Evolutionary conservation across 1,140 invertebrate species (phyloP).

Genomic region (Reticulitermes speratus): DNA sequence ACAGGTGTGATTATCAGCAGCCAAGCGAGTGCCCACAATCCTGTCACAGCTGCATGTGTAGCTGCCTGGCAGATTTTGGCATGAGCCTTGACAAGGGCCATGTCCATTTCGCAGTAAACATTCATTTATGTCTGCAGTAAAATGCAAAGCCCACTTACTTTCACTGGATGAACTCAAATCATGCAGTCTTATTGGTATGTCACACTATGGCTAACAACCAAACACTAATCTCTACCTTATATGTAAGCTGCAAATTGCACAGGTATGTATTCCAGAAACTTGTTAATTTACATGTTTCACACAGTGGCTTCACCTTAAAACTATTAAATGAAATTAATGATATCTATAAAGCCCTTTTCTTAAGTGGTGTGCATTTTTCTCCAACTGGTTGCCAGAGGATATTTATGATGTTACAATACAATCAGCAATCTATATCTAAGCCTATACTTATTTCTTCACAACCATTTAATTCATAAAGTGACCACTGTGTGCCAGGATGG

Average conservation of each 20-base stretch:
- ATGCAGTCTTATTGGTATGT: neutral
- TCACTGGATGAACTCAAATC: neutral
- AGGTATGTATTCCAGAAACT: no score
- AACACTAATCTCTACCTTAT: neutral
- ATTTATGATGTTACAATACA: no score
- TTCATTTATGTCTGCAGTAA: constrained; percentile 59
- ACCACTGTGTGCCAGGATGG: no score
- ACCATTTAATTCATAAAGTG: neutral
- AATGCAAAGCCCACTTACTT: neutral
- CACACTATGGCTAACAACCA: neutral
- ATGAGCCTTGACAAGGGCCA: constrained; percentile 66
- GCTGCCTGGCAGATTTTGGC: constrained; percentile 61
- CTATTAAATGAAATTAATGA: no score
- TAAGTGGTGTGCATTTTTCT: no score
- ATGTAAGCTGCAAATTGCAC: neutral
- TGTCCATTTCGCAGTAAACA: constrained; percentile 62
- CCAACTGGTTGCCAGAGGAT: no score
- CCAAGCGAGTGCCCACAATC: constrained; percentile 58
- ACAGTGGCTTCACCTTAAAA: no score
- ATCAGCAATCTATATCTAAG: no score
- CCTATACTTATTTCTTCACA: neutral
- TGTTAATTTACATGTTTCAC: no score
- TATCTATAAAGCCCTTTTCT: no score
- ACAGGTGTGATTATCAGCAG: constrained; percentile 55
- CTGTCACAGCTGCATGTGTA: constrained; percentile 61